These are phyloP conservation scores for Tricholauxania praeusta DNA, from an alignment of 2,888 invertebrate genomes.

Conservation along the genomic window DNA sequence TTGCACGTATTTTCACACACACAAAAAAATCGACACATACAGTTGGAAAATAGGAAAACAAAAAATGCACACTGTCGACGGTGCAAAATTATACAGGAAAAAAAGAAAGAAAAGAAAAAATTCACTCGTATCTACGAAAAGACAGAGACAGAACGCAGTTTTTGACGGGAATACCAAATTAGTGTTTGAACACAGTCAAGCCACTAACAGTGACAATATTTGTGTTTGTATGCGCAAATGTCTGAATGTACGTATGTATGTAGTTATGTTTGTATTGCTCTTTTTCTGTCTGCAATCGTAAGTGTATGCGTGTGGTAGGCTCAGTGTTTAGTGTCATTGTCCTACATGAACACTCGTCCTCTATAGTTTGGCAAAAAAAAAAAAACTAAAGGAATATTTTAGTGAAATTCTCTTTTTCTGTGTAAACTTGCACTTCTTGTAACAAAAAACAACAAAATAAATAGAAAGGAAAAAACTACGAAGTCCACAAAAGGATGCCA, in stretches of 20 bases:
- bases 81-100: conserved; percentile 10
- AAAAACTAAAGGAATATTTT: not conserved
- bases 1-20: conserved; percentile 34
- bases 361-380: not conserved
- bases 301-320: conserved; percentile 9
- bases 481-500: conserved; percentile 44
- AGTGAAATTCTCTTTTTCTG: not conserved
- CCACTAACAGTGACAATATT: not conserved
- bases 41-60: too few species aligned
- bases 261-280: conserved; percentile 5
- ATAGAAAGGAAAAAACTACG: not conserved
- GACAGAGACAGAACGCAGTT: conserved; percentile 8
- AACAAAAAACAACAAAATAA: not conserved
- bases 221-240: not conserved
- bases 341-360: conserved; percentile 13
- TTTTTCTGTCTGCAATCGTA: conserved; percentile 1
- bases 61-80: conserved; percentile 14
- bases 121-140: not conserved
- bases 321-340: conserved; percentile 28
- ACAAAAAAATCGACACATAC: not conserved
- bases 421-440: conserved; percentile 15
- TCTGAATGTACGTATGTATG: not conserved
- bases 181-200: conserved; percentile 9
- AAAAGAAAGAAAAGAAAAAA: not conserved
- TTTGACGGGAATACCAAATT: conserved; percentile 36